Evolutionary conservation across 1,140 invertebrate genomes (phyloP).

Genomic region (Heliothis virescens): DNA sequence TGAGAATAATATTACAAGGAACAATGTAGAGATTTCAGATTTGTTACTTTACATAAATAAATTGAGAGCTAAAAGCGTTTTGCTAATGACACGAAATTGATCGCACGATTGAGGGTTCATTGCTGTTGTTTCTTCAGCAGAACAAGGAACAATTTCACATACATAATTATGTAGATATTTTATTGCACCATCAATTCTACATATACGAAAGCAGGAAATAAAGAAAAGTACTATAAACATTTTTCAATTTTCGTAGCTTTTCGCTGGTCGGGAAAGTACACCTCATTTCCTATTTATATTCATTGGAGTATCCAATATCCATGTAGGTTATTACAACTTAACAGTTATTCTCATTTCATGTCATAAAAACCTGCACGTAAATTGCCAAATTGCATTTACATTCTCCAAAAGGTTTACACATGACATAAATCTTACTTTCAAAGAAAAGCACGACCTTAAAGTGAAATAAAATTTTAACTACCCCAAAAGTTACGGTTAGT

Average conservation of each 20-base stretch:
- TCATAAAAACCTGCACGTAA: not conserved
- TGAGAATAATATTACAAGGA: not conserved
- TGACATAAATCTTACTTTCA: constrained; percentile 35
- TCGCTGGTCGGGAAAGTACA: no score
- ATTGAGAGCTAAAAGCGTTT: no score
- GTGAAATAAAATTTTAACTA: constrained; percentile 42
- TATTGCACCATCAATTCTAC: no score
- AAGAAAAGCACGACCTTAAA: constrained; percentile 12
- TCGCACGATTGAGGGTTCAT: no score
- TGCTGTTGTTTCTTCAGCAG: no score
- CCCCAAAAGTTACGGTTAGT: constrained; percentile 28
- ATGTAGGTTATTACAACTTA: not conserved
- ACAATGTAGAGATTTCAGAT: no score
- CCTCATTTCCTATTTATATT: not conserved
- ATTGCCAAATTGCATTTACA: constrained; percentile 15
- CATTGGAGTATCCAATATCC: not conserved
- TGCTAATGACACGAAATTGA: no score
- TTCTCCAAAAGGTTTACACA: constrained; percentile 1
- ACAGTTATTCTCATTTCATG: not conserved
- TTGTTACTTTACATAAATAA: no score
- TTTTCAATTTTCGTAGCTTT: not conserved
- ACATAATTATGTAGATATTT: no score
- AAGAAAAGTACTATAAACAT: not conserved
- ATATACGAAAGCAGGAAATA: no score
- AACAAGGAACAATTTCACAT: no score